Base-by-base conservation (phyloP, 2,797 vertebrate species). In the Hyperoplus immaculatus region DNA sequence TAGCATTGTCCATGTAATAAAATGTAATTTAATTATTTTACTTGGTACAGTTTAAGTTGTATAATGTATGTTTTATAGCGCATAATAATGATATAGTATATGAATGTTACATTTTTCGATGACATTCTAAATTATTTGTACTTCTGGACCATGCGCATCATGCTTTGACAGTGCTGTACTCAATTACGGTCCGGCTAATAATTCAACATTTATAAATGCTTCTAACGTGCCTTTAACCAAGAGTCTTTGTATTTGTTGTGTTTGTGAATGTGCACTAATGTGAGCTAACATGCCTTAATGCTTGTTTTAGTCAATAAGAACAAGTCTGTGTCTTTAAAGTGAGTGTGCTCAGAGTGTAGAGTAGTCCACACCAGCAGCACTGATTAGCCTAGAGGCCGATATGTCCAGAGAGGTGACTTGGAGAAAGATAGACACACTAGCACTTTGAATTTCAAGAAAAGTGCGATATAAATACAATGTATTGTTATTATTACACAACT, bases 321-420 rank as follows among this genome's bases (percentile, higher is more conserved):
- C 36, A 57, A 51, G 62, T 38, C 36, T 47, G 54, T 53, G 29
- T 41, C 55, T 21, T 61, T 57, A 38, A 4, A 68, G 60, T 67
- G 61, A n/a, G 43, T n/a, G 71, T 41, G 71, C 62, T 60, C 6
- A 16, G 29, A 4, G 65, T 61, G 78, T 79, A 58, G 49, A 56
- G 59, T 0, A 13, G 77, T 65, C 21, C 43, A 42, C 39, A 82
- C 61, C 53, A 58, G 49, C 60, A 61, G 21, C 38, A 8, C 57
- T 69, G 83, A 84, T 80, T 45, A 69, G 69, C 3, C 41, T 50
- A 21, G 58, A 80, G 80, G 66, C 13, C 8, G 77, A 80, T 82
- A 76, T 13, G 29, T 57, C 21, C 14, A 0, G 36, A 61, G 72
- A 65, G 64, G 64, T 43, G 50, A 15, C 55, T 14, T 57, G 16